Evolutionary conservation across 2,797 vertebrate species (phyloP), one percentile per base, ranked within the genome.

Genomic region (Adrianichthys oophorus): DNA sequence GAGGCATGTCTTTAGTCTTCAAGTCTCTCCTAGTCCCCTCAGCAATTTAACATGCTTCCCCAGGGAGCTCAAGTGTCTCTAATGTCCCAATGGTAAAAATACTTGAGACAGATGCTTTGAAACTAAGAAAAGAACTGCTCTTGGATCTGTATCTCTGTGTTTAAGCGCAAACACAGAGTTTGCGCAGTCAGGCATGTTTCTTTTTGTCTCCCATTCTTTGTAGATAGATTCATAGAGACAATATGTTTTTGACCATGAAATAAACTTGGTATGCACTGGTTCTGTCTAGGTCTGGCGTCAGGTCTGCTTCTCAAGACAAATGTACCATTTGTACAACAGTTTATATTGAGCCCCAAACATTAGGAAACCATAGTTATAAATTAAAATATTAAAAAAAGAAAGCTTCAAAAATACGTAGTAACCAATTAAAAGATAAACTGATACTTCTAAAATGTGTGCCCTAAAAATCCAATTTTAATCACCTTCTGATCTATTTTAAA

Each of bases 1-100:
- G 66, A 78, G 53, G 42, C 68, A 54, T 55, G 68, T 76, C 76
- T 85, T 76, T 69, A 69, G 78, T 83, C 72, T 80, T 78, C 59
- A 56, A 70, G 67, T 47, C 48, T 74, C 63, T 71, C 74, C 40
- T 65, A 52, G 68, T 74, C 64, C 74, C 78, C 68, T 59, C 65
- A 82, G 68, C 72, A 75, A 84, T 76, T 83, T 80, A 79, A 70
- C 71, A 67, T 66, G 65, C 70, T 72, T 62, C 77, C 65, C 43
- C 8, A 69, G 69, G 79, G 75, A 80, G 49, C 77, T 62, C 68
- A 71, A 72, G 65, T 62, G 61, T 70, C 63, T 82, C 43, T 54
- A 68, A 14, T 4, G 49, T 85, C 76, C 81, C 72, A 37, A 43
- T 62, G 60, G 76, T 72, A 64, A 74, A 82, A 78, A 70, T 62